Conservation (phyloP, 2,888 invertebrate species). For the Boloria euphrosyne region DNA sequence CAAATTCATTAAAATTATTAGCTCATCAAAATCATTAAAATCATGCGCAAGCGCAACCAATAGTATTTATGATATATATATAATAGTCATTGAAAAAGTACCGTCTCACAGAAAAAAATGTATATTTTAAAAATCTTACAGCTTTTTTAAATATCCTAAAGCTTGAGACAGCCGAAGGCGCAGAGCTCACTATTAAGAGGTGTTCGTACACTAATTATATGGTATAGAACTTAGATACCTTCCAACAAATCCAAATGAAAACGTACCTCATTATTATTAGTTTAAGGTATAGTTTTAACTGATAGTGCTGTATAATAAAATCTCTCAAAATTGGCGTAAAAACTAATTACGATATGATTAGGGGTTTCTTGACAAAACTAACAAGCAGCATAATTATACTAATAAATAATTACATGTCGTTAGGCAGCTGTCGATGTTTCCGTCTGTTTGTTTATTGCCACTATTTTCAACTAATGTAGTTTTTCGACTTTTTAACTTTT, state of each 20-base stretch:
- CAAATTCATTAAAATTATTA: too few species aligned
- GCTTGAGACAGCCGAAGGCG: slow-evolving; percentile 62
- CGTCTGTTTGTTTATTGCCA: slow-evolving; percentile 66
- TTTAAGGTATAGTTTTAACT: slow-evolving; percentile 48
- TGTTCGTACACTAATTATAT: slow-evolving; percentile 79
- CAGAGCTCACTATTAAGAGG: slow-evolving; percentile 71
- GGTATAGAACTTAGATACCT: slow-evolving; percentile 69
- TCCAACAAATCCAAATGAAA: slow-evolving; percentile 46
- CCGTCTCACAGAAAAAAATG: not conserved
- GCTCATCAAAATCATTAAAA: too few species aligned
- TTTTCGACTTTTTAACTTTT: slow-evolving; percentile 23
- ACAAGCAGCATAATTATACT: slow-evolving; percentile 74
- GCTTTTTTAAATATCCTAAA: slow-evolving; percentile 16
- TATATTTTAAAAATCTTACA: not conserved
- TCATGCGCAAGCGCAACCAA: too few species aligned
- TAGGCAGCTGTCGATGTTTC: slow-evolving; percentile 67
- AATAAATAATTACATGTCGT: slow-evolving; percentile 78
- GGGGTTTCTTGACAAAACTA: slow-evolving; percentile 74
- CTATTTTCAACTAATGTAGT: slow-evolving; percentile 57
- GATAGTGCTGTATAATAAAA: slow-evolving; percentile 40
- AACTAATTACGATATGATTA: slow-evolving; percentile 80
- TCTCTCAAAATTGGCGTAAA: slow-evolving; percentile 74
- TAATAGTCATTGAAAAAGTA: too few species aligned
- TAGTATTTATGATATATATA: too few species aligned
- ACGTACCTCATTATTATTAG: slow-evolving; percentile 40